phyloP scores from a whole-genome alignment of 2,797 vertebrate species.

The Enteromius radiatus region DNA sequence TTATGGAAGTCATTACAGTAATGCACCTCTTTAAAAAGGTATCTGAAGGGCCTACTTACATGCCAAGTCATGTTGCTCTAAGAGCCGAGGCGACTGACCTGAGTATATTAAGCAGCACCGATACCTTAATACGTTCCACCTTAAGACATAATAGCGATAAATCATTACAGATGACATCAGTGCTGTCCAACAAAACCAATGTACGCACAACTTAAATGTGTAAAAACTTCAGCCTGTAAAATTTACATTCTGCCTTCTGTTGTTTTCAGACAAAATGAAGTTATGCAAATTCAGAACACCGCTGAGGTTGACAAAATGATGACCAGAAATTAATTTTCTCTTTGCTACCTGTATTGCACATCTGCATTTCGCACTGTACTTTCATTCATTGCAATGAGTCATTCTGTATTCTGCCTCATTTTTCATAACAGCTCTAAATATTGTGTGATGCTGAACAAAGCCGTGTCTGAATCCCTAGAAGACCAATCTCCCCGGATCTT shows the following conservation, averaged over 20 bases:
- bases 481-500: conserved; percentile 16
- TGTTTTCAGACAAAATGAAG: neutral
- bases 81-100: neutral
- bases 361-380: neutral
- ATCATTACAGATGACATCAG: conserved; percentile 19
- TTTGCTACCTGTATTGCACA: conserved; percentile 13
- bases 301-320: neutral
- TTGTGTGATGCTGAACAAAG: conserved; percentile 1
- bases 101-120: neutral
- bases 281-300: neutral
- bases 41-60: neutral
- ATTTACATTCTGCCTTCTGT: neutral
- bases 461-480: conserved; percentile 5
- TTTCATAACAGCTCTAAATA: neutral
- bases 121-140: conserved; percentile 5
- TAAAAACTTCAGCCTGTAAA: neutral
- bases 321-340: neutral
- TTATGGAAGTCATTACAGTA: conserved; percentile 11
- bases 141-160: conserved; percentile 13
- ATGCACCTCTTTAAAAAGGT: conserved; percentile 11
- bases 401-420: conserved; percentile 1
- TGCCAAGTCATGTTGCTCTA: conserved; percentile 4
- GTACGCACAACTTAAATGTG: neutral
- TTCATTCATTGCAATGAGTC: conserved; percentile 12
- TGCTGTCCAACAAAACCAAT: conserved; percentile 8